A percentile compares a stretch with the other conserved stretches of the same genome.
Conservation (phyloP, 37 sponge, comb jelly and placozoan genomes). For the Diacarnus erythraeanus region DNA sequence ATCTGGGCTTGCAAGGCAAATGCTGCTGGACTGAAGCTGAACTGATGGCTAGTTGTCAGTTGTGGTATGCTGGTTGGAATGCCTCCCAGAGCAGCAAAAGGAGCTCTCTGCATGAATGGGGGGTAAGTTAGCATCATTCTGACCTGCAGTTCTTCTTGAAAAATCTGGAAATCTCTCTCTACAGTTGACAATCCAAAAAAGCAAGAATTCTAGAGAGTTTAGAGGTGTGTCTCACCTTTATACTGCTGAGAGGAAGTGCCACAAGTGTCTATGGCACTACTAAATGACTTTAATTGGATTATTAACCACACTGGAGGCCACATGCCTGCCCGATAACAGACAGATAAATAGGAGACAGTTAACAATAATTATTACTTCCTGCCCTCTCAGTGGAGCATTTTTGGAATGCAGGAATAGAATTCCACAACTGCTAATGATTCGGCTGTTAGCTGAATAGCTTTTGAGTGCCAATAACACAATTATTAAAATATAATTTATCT, state of each 20-base stretch:
- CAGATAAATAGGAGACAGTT: slow-evolving; percentile 3
- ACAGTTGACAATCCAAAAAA: neutral
- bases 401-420: neutral
- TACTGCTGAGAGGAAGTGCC: neutral
- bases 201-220: neutral
- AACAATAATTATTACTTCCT: slow-evolving; percentile 3
- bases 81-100: neutral
- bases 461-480: neutral
- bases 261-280: neutral
- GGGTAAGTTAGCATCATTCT: slow-evolving; percentile 63
- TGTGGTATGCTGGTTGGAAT: slow-evolving; percentile 17
- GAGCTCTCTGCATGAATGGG: slow-evolving; percentile 46
- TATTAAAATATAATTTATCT: neutral
- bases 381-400: neutral
- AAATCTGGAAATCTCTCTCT: neutral
- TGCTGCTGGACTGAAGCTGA: slow-evolving; percentile 13
- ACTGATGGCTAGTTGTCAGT: slow-evolving; percentile 8
- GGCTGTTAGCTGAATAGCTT: slow-evolving; percentile 3
- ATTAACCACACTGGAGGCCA: no score
- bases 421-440: neutral
- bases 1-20: slow-evolving; percentile 8
- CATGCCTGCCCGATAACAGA: no score
- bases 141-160: neutral
- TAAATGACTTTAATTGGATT: neutral
- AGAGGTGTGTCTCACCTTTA: slow-evolving; percentile 8